Conservation (phyloP, 2,888 invertebrate genomes). For the Alsophila aescularia region DNA sequence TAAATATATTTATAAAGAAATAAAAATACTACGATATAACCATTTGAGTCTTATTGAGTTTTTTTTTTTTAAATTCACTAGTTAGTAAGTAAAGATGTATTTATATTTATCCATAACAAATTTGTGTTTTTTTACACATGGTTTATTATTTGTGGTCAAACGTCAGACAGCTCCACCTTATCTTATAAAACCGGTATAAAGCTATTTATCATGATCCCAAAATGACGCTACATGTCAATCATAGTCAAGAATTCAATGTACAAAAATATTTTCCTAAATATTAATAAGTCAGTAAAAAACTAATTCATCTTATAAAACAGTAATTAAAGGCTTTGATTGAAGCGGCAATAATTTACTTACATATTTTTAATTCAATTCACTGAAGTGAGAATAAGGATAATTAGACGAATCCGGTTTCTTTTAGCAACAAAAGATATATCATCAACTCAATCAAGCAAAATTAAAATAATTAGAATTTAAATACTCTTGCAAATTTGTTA, state of each 20-base stretch:
- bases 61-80: too few species aligned
- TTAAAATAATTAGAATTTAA: too few species aligned
- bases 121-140: background rate
- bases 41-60: too few species aligned
- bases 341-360: conserved; percentile 16
- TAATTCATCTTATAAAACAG: conserved; percentile 24
- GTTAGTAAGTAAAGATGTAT: too few species aligned
- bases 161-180: conserved; percentile 10
- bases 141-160: conserved; percentile 23
- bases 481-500: too few species aligned
- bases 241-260: conserved; percentile 28
- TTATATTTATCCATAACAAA: too few species aligned
- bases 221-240: conserved; percentile 33
- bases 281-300: conserved; percentile 25
- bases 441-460: too few species aligned
- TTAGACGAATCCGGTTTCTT: conserved; percentile 41
- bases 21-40: too few species aligned
- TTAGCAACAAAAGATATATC: too few species aligned
- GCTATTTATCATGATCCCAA: conserved; percentile 31
- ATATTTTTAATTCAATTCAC: conserved; percentile 34
- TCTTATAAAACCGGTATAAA: conserved; percentile 20
- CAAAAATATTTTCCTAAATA: conserved; percentile 27
- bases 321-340: conserved; percentile 27
- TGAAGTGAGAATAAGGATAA: conserved; percentile 39
- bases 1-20: too few species aligned